phyloP scores from a whole-genome alignment of 2,797 vertebrate genomes.

The Eulemur albifrons region DNA sequence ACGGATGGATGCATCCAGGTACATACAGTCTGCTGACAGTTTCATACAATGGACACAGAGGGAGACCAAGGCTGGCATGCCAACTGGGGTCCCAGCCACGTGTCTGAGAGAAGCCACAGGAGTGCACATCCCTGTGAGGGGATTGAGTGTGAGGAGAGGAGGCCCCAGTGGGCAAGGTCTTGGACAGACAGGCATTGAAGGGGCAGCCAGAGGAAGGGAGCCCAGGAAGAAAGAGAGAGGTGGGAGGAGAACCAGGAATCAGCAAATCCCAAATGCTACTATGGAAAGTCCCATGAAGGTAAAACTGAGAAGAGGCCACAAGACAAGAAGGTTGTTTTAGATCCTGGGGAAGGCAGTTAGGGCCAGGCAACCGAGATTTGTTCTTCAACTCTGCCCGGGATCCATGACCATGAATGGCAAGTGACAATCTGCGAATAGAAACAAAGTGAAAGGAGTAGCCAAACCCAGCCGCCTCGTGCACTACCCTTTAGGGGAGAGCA shows the following conservation, averaged over 20 bases:
- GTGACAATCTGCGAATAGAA: neutral
- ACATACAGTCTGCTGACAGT: neutral
- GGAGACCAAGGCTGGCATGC: neutral
- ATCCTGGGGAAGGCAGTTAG: neutral
- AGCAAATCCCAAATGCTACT: neutral
- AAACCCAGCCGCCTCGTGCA: no score
- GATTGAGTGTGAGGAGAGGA: neutral
- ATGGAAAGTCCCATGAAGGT: neutral
- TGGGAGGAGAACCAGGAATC: neutral
- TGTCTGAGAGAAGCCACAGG: neutral
- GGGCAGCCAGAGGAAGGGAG: neutral
- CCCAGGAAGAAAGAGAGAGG: neutral
- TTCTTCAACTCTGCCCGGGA: neutral
- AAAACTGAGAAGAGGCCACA: neutral
- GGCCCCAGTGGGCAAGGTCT: neutral
- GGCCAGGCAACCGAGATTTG: neutral
- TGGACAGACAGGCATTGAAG: neutral
- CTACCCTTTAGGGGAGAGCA: neutral
- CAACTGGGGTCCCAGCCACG: fast-evolving
- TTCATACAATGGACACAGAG: neutral
- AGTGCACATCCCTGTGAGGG: no score
- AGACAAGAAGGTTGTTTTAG: neutral
- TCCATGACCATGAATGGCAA: neutral
- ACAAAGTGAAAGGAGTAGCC: neutral
- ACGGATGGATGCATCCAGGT: neutral